Evolutionary conservation across 2,113 vertebrate species (phyloP).

Genomic region (Dasyornis broadbenti): DNA sequence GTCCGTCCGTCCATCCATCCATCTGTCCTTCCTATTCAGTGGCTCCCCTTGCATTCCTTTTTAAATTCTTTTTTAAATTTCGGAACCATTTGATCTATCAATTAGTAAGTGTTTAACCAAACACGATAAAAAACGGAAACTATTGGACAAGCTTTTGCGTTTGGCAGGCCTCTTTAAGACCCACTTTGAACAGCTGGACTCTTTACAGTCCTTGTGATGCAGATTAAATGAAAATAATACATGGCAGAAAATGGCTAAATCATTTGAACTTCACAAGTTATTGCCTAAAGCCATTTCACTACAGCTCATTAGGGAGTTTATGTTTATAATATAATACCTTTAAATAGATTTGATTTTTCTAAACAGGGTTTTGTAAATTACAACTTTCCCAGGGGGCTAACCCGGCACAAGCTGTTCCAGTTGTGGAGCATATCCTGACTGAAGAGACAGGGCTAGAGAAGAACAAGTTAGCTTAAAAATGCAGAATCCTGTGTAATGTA

Average conservation of each 20-base stretch:
- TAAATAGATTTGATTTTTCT: constrained; percentile 75
- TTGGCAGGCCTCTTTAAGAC: constrained; percentile 59
- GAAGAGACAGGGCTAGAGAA: constrained; percentile 40
- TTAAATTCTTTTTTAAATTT: neutral
- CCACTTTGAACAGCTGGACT: constrained; percentile 70
- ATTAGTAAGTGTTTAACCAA: constrained; percentile 53
- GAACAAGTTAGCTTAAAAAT: neutral
- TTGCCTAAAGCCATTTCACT: constrained; percentile 73
- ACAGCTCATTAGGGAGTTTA: constrained; percentile 78
- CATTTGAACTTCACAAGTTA: constrained; percentile 72
- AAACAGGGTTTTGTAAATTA: constrained; percentile 75
- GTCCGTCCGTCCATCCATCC: neutral
- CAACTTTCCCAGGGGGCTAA: constrained; percentile 70
- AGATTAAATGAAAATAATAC: constrained; percentile 72
- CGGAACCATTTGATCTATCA: constrained; percentile 31
- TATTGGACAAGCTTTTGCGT: constrained; percentile 26
- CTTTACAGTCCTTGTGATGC: constrained; percentile 69
- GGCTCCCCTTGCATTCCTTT: neutral
- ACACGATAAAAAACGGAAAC: constrained; percentile 39
- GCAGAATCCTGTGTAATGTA: neutral
- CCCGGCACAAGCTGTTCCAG: constrained; percentile 59
- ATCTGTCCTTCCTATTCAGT: neutral
- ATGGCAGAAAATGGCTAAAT: constrained; percentile 67
- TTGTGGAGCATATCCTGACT: constrained; percentile 59
- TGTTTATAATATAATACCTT: constrained; percentile 76